These are phyloP conservation scores for Antechinus stuartii DNA, from an alignment of 2,113 vertebrate species.

Conservation along the genomic window DNA sequence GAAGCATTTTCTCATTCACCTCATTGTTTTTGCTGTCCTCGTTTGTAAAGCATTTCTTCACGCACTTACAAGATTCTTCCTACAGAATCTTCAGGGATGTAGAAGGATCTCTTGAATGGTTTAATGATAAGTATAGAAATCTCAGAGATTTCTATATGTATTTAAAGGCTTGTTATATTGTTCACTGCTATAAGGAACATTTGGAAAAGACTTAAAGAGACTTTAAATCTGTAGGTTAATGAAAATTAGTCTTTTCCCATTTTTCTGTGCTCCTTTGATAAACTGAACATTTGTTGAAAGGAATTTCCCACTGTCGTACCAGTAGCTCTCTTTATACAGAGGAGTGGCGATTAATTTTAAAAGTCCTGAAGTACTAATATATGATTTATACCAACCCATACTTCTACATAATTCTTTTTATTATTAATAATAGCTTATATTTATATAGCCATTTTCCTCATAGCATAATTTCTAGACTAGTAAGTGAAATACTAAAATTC, in stretches of 20 bases:
- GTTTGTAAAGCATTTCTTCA: not conserved
- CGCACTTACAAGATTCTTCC: not conserved
- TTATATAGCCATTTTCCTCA: not conserved
- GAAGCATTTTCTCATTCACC: not conserved
- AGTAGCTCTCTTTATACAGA: conserved; percentile 18
- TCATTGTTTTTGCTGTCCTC: not conserved
- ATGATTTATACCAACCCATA: not conserved
- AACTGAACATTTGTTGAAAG: conserved; percentile 4
- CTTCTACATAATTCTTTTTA: not conserved
- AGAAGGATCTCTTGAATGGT: not conserved
- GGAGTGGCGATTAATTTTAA: not conserved
- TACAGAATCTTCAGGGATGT: not conserved
- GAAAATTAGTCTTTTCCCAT: conserved; percentile 1
- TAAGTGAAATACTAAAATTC: not conserved
- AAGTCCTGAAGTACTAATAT: conserved; percentile 4
- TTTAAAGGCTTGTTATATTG: not conserved
- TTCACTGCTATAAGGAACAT: not conserved
- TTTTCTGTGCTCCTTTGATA: conserved; percentile 10
- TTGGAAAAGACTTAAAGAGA: not conserved
- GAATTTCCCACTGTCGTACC: not conserved
- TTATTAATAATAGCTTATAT: not conserved
- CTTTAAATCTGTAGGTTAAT: not conserved
- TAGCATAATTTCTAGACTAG: not conserved
- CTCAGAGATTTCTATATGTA: not conserved
- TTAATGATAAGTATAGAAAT: not conserved